These are phyloP conservation scores for Drosophila chauvacae DNA, from an alignment of 1,140 invertebrate species.

Conservation along the genomic window DNA sequence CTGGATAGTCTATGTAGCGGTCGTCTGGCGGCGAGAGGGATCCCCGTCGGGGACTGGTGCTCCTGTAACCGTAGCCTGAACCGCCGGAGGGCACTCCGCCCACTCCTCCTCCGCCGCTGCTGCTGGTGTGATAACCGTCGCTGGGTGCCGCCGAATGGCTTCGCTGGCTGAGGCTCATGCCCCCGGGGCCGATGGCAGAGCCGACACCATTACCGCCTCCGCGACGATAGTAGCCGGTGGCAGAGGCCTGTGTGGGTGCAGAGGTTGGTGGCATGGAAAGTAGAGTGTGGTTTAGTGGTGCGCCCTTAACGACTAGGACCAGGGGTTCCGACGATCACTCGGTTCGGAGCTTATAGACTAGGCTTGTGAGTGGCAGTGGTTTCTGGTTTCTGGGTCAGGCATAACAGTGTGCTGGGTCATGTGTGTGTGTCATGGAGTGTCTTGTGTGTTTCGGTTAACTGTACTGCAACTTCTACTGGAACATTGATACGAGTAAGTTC, in stretches of 20 bases:
- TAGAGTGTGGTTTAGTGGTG: slow-evolving; percentile 43
- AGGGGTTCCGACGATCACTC: slow-evolving; percentile 23
- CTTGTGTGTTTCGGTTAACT: slow-evolving; percentile 46
- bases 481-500: slow-evolving; percentile 56
- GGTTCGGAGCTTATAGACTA: slow-evolving; percentile 52
- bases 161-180: slow-evolving; percentile 84
- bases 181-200: slow-evolving; percentile 85
- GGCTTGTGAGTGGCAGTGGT: slow-evolving; percentile 37
- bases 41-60: slow-evolving; percentile 81
- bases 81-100: slow-evolving; percentile 34
- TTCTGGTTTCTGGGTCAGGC: slow-evolving; percentile 33
- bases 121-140: slow-evolving; percentile 75
- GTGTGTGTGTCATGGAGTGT: slow-evolving; percentile 21
- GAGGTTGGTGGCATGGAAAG: slow-evolving; percentile 26
- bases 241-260: slow-evolving; percentile 54
- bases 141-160: slow-evolving; percentile 85
- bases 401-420: slow-evolving; percentile 32
- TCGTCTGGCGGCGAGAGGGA: slow-evolving; percentile 84
- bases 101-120: slow-evolving; percentile 24
- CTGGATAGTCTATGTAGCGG: slow-evolving; percentile 84
- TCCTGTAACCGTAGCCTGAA: slow-evolving; percentile 79
- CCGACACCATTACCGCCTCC: slow-evolving; percentile 85
- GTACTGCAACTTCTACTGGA: slow-evolving; percentile 75
- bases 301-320: slow-evolving; percentile 22
- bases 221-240: slow-evolving; percentile 75